Percentiles rank a stretch among this genome's conserved stretches.
These are phyloP conservation scores for Melanostoma scalare DNA, from an alignment of 2,888 invertebrate species.

Conservation along the genomic window DNA sequence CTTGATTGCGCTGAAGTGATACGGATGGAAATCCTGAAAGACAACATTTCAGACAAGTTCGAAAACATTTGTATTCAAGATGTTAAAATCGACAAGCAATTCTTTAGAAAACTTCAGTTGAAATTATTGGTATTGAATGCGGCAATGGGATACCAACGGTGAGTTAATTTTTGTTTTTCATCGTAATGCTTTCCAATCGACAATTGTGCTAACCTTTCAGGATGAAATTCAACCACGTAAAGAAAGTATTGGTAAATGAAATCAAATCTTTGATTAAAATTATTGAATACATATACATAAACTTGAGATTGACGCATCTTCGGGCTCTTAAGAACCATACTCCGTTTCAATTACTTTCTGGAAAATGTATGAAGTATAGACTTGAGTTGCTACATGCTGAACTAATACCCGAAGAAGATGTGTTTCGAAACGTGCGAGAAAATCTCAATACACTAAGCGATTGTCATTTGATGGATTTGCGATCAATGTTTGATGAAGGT, in stretches of 20 bases:
- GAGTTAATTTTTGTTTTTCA: slow-evolving; percentile 29
- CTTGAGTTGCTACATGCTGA: slow-evolving; percentile 40
- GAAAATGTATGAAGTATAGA: slow-evolving; percentile 73
- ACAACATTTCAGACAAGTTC: slow-evolving; percentile 67
- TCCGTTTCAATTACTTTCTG: slow-evolving; percentile 76
- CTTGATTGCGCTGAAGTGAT: slow-evolving; percentile 77
- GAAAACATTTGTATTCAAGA: slow-evolving; percentile 62
- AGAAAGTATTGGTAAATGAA: slow-evolving; percentile 37
- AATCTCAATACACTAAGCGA: slow-evolving; percentile 55
- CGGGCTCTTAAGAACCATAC: slow-evolving; percentile 46
- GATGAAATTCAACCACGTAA: slow-evolving; percentile 52
- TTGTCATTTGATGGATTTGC: slow-evolving; percentile 53
- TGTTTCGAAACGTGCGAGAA: slow-evolving; percentile 53
- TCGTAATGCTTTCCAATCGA: neutral
- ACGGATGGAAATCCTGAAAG: slow-evolving; percentile 76
- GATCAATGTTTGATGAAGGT: slow-evolving; percentile 36
- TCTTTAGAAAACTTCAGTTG: slow-evolving; percentile 77
- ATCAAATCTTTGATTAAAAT: slow-evolving; percentile 47
- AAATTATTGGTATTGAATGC: slow-evolving; percentile 74
- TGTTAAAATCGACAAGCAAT: slow-evolving; percentile 72
- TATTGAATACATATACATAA: slow-evolving; percentile 61
- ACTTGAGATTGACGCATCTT: slow-evolving; percentile 54
- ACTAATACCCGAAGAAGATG: slow-evolving; percentile 61
- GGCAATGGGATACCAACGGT: slow-evolving; percentile 71
- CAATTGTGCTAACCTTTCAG: slow-evolving; percentile 14